Conservation (phyloP, 2,113 vertebrate species). For the Caretta caretta region DNA sequence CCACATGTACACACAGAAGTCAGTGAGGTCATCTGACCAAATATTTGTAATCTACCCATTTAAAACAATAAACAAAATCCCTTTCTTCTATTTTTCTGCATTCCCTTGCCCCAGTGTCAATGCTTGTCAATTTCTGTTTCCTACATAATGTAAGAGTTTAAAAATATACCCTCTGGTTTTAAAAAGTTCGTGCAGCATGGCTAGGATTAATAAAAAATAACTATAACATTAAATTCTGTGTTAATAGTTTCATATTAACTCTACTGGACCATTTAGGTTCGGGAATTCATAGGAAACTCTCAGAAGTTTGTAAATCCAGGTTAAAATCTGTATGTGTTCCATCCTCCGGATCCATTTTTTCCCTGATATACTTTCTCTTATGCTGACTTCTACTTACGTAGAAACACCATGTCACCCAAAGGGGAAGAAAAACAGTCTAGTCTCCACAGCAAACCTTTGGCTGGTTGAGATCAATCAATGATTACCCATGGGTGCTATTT, state of each 20-base stretch:
- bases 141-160: neutral
- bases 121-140: neutral
- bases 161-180: neutral
- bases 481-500: neutral
- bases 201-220: conserved; percentile 24
- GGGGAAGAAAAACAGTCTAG: conserved; percentile 3
- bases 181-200: conserved; percentile 6
- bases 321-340: neutral
- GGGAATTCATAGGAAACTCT: neutral
- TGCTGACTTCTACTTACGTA: accelerated
- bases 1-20: neutral
- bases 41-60: neutral
- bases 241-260: conserved; percentile 29
- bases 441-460: neutral
- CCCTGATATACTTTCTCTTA: neutral
- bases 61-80: neutral
- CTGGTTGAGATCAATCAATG: neutral
- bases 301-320: neutral
- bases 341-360: neutral
- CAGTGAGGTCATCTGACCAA: neutral
- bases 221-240: conserved; percentile 32
- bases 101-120: neutral
- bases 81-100: neutral
- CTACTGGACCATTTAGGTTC: conserved; percentile 25
- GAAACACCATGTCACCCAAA: neutral